phyloP scores from a whole-genome alignment of 1,140 invertebrate species.

The Zaprionus ornatus region DNA sequence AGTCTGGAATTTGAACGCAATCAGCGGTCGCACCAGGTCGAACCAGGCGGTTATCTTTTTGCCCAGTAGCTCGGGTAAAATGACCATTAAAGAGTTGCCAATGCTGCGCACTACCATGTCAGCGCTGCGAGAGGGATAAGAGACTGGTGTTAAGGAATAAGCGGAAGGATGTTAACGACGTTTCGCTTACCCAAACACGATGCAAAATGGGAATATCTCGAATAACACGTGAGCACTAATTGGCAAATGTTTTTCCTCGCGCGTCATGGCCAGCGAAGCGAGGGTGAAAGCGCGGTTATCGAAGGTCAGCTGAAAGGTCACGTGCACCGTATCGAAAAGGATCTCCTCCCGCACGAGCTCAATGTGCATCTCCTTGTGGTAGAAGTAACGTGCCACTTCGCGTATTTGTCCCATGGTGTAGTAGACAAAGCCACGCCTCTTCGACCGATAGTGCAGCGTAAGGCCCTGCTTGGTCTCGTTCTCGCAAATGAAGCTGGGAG shows the following conservation, averaged over 20 bases:
- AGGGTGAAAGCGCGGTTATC: conserved; percentile 95
- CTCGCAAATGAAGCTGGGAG: conserved; percentile 98
- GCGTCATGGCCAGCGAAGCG: conserved; percentile 91
- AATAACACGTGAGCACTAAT: conserved; percentile 95
- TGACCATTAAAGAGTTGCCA: conserved; percentile 95
- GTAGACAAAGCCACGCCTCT: conserved; percentile 95
- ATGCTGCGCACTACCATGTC: conserved; percentile 95
- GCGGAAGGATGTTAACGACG: not conserved
- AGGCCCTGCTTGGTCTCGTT: conserved; percentile 96
- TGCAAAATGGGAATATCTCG: conserved; percentile 98
- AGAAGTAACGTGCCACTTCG: conserved; percentile 95
- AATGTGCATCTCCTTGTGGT: conserved; percentile 96
- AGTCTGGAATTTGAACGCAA: conserved; percentile 96
- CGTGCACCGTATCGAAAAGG: conserved; percentile 95
- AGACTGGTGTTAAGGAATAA: not conserved
- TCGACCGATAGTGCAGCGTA: conserved; percentile 96
- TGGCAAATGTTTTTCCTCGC: conserved; percentile 93
- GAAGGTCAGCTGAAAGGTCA: conserved; percentile 96
- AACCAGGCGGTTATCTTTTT: conserved; percentile 96
- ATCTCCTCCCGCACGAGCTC: conserved; percentile 94
- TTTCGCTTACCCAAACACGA: conserved; percentile 93
- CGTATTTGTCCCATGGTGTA: conserved; percentile 99
- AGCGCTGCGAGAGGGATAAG: conserved; percentile 85
- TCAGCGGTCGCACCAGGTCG: conserved; percentile 94
- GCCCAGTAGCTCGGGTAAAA: conserved; percentile 93